Percentiles rank a stretch among this genome's conserved stretches.
Conservation (phyloP, 2,888 invertebrate genomes). For the Oxytorus armatus region DNA sequence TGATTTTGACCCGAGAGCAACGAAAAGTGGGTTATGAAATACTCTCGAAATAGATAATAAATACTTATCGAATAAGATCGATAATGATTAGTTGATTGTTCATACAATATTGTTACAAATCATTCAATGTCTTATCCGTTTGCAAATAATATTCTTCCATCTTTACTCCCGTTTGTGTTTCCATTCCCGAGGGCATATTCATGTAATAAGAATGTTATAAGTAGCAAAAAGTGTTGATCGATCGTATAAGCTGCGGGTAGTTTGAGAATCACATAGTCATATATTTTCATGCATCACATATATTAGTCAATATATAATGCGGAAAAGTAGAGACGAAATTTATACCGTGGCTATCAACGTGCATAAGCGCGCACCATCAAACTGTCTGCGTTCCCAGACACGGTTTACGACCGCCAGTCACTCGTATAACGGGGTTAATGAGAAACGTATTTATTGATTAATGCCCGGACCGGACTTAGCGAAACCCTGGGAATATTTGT, state of each 20-base stretch:
- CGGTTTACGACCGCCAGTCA: slow-evolving; percentile 74
- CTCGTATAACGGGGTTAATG: slow-evolving; percentile 75
- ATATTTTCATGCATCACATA: neutral
- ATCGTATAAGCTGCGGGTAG: slow-evolving; percentile 49
- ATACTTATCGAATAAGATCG: slow-evolving; percentile 32
- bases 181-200: slow-evolving; percentile 14
- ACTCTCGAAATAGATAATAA: slow-evolving; percentile 34
- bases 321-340: slow-evolving; percentile 59
- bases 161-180: slow-evolving; percentile 13
- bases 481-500: slow-evolving; percentile 22
- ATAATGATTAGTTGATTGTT: slow-evolving; percentile 14
- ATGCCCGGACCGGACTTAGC: slow-evolving; percentile 57
- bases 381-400: slow-evolving; percentile 77
- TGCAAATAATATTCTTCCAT: slow-evolving; percentile 28
- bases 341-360: slow-evolving; percentile 61
- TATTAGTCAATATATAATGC: slow-evolving; percentile 28
- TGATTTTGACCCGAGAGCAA: slow-evolving; percentile 39
- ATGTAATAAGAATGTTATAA: slow-evolving; percentile 54
- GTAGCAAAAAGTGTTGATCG: slow-evolving; percentile 60
- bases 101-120: slow-evolving; percentile 25
- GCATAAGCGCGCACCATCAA: slow-evolving; percentile 31
- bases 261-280: slow-evolving; percentile 13
- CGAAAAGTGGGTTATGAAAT: slow-evolving; percentile 51
- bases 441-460: slow-evolving; percentile 77
- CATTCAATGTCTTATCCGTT: slow-evolving; percentile 18